phyloP scores from a whole-genome alignment of 2,113 vertebrate genomes.

The Eupsittula cactorum region DNA sequence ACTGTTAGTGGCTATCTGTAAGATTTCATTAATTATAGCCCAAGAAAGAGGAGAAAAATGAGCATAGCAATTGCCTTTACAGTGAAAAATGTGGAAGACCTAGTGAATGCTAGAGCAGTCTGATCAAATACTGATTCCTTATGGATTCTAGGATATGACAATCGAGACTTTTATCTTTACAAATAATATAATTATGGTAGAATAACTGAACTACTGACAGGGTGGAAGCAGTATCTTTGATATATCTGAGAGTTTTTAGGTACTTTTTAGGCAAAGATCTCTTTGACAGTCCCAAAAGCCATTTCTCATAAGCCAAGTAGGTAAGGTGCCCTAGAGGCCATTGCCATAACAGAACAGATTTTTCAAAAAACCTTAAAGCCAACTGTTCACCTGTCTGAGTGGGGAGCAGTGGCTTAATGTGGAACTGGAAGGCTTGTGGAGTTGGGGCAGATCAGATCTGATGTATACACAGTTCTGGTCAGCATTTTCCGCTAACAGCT shows the following conservation, averaged over 20 bases:
- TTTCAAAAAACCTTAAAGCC: not conserved
- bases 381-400: not conserved
- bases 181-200: not conserved
- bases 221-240: not conserved
- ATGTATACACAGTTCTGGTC: not conserved
- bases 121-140: not conserved
- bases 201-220: not conserved
- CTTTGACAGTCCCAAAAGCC: not conserved
- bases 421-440: not conserved
- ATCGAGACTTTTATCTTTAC: not conserved
- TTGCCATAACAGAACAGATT: not conserved
- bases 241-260: not conserved
- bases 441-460: not conserved
- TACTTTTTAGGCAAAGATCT: not conserved
- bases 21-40: not conserved
- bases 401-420: not conserved
- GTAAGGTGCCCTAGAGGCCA: not conserved
- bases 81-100: not conserved
- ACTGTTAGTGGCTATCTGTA: not conserved
- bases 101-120: not conserved
- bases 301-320: not conserved
- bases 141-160: not conserved
- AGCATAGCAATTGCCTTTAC: not conserved
- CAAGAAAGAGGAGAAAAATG: not conserved
- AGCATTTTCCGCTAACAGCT: not conserved